phyloP scores from a whole-genome alignment of 2,797 vertebrate genomes.

The Sparus aurata region DNA sequence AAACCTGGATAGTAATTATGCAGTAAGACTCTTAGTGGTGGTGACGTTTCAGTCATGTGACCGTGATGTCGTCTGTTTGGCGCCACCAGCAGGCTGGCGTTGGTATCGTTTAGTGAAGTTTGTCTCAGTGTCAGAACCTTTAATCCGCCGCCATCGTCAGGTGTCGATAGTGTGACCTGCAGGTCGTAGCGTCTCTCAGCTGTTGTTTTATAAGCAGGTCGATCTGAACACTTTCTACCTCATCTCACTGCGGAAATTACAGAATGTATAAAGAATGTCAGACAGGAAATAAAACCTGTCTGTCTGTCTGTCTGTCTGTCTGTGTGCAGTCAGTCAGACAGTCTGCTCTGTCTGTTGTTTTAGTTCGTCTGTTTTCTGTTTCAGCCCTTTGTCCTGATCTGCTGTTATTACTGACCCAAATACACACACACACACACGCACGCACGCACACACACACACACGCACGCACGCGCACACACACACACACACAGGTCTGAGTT shows the following conservation, averaged over 20 bases:
- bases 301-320: neutral
- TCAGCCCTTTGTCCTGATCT: constrained; percentile 62
- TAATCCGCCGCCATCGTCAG: neutral
- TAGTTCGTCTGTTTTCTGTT: constrained; percentile 55
- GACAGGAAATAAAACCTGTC: constrained; percentile 57
- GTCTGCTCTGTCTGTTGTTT: constrained; percentile 52
- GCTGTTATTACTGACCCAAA: constrained; percentile 57
- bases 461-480: constrained; percentile 1
- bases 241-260: constrained; percentile 40
- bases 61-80: too few species aligned
- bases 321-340: constrained; percentile 20
- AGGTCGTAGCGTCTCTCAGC: neutral
- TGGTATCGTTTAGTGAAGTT: too few species aligned
- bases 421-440: neutral
- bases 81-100: neutral
- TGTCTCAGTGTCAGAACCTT: too few species aligned
- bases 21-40: too few species aligned
- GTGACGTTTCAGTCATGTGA: too few species aligned
- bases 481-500: constrained; percentile 1
- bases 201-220: constrained; percentile 7
- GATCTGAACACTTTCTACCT: neutral
- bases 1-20: too few species aligned
- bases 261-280: constrained; percentile 52
- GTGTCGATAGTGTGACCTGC: neutral
- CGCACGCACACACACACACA: constrained; percentile 23